Base-by-base conservation (phyloP, 2,797 vertebrate genomes). In the Ctenopoma kingsleyae region DNA sequence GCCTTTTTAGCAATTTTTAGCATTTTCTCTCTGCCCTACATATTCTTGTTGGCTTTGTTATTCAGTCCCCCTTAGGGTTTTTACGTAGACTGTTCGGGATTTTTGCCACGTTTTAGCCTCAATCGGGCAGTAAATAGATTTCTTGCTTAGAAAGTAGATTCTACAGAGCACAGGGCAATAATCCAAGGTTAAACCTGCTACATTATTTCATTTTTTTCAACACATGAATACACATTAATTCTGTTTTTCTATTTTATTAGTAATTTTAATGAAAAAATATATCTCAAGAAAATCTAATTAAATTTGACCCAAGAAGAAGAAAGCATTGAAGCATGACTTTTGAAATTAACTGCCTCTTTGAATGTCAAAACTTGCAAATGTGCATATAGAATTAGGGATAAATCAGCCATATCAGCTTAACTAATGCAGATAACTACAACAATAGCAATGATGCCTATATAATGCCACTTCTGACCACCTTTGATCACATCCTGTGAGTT, bases 1-100 rank as follows among this genome's bases (percentile, higher is more conserved):
- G 80, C 47, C 67, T 72, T 85, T 86, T 89, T 75, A 85, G 80
- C 82, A 81, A 60, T 87, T 82, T 83, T 87, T 60, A 58, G 53
- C 71, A 52, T 77, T 85, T 87, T 76, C 48, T 57, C 63, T 67
- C 47, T 56, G 55, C 70, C 46, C 25, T 76, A 32, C 60, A 50
- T 82, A 25, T 63, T 62, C 76, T 81, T 72, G 38, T 72, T 63
- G 32, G 68, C 77, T 88, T 88, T 86, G 71, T 80, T 65, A 76
- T 68, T 63, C 61, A 69, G 47, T 57, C 68, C 56, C 77, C 16
- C 71, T 63, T 73, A 68, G 78, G 68, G 67, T 69, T 85, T 78
- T 84, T 71, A 58, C 78, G 54, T 27, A 54, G 68, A 66, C 69
- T 52, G 43, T 74, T 88, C 76, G 30, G 50, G 41, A 81, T 53